These are phyloP conservation scores for Austrolebias charrua DNA, from an alignment of 2,797 vertebrate genomes.

Conservation along the genomic window DNA sequence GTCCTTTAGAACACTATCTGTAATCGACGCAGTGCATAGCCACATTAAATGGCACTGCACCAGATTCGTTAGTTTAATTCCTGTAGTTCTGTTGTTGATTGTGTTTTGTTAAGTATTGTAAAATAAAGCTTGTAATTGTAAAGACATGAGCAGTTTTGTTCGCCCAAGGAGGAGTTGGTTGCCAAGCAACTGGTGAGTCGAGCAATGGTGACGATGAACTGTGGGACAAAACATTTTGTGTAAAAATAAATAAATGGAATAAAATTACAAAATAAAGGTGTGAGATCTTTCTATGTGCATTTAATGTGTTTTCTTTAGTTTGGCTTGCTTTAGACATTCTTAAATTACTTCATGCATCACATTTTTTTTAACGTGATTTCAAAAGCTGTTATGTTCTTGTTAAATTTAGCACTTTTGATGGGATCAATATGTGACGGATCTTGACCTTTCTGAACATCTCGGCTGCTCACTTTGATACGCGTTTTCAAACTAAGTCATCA, in stretches of 20 bases:
- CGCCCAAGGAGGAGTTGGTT: constrained; percentile 75
- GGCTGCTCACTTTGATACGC: constrained; percentile 2
- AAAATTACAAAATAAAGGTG: constrained; percentile 49
- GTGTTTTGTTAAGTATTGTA: constrained; percentile 68
- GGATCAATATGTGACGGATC: not conserved
- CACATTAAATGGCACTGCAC: constrained; percentile 1
- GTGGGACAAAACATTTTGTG: constrained; percentile 41
- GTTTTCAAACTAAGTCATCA: not conserved
- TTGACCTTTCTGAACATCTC: not conserved
- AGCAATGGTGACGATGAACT: constrained; percentile 70
- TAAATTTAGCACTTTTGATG: constrained; percentile 13
- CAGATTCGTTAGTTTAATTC: constrained; percentile 47
- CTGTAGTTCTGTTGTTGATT: constrained; percentile 42
- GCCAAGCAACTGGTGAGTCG: constrained; percentile 76
- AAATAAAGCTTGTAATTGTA: constrained; percentile 70
- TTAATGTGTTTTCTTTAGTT: not conserved
- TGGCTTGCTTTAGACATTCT: not conserved
- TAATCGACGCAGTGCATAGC: constrained; percentile 1
- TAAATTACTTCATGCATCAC: not conserved
- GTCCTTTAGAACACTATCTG: not conserved
- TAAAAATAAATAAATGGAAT: constrained; percentile 23
- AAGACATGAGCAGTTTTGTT: constrained; percentile 68
- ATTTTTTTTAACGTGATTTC: not conserved
- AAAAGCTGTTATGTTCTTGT: constrained; percentile 4
- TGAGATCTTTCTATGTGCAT: not conserved